Conservation (phyloP, 2,888 invertebrate species). For the Steinernema hermaphroditum region DNA sequence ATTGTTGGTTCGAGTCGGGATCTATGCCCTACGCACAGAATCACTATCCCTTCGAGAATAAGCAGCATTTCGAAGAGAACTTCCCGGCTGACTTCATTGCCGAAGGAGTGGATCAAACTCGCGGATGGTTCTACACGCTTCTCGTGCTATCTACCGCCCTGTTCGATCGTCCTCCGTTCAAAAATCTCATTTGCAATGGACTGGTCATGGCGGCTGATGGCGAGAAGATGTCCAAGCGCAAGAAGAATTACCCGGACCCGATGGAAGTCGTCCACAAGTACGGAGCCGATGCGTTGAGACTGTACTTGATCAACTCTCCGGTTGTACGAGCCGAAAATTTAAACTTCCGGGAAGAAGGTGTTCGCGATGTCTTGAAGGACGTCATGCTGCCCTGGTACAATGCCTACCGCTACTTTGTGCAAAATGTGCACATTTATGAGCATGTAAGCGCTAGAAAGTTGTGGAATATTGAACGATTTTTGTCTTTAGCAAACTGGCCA, state of each 20-base stretch:
- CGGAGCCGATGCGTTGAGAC: conserved; percentile 92
- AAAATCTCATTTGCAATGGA: conserved; percentile 94
- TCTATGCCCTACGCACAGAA: conserved; percentile 97
- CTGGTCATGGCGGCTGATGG: conserved; percentile 90
- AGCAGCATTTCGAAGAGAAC: conserved; percentile 78
- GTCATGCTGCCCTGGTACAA: conserved; percentile 92
- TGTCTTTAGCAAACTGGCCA: conserved; percentile 47
- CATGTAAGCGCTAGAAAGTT: conserved; percentile 68
- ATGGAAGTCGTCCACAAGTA: conserved; percentile 82
- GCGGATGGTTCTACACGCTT: conserved; percentile 83
- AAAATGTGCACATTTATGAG: conserved; percentile 83
- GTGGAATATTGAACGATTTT: neutral
- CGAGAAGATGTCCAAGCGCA: conserved; percentile 98
- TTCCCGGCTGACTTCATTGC: conserved; percentile 99
- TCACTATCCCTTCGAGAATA: conserved; percentile 93
- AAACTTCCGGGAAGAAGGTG: conserved; percentile 87
- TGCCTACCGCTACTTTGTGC: conserved; percentile 81
- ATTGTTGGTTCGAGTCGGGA: conserved; percentile 99
- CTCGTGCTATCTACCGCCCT: conserved; percentile 91
- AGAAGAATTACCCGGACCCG: conserved; percentile 98
- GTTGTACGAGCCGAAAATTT: conserved; percentile 95
- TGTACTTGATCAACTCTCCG: conserved; percentile 96
- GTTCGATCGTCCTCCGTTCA: conserved; percentile 93
- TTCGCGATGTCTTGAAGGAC: conserved; percentile 91
- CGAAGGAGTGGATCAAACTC: conserved; percentile 68